phyloP scores from a whole-genome alignment of 2,888 invertebrate species.

The Agrochola macilenta region DNA sequence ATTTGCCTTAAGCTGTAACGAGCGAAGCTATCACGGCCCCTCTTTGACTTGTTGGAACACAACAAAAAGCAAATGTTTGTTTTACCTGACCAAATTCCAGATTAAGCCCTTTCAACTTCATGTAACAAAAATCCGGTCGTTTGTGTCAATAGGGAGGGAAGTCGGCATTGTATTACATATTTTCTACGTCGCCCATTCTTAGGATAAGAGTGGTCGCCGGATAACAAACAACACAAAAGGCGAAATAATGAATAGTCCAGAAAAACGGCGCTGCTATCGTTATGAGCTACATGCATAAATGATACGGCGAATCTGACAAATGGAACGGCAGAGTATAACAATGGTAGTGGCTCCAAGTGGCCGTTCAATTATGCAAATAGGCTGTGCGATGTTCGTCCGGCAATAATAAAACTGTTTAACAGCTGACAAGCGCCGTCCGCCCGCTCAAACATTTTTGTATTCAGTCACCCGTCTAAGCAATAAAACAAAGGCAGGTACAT shows the following conservation, averaged over 20 bases:
- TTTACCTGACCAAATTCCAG: conserved; percentile 85
- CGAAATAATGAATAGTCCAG: conserved; percentile 89
- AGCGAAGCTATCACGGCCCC: conserved; percentile 44
- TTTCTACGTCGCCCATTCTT: conserved; percentile 79
- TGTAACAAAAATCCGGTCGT: conserved; percentile 83
- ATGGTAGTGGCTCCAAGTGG: conserved; percentile 89
- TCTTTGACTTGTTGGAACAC: conserved; percentile 74
- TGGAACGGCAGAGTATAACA: conserved; percentile 90
- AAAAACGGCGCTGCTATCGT: conserved; percentile 87
- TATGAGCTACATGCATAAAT: conserved; percentile 90
- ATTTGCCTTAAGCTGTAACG: conserved; percentile 31
- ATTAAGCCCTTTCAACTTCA: conserved; percentile 84
- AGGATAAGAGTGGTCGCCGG: conserved; percentile 79
- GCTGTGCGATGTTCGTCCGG: conserved; percentile 86
- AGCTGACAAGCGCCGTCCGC: conserved; percentile 85
- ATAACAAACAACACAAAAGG: conserved; percentile 87
- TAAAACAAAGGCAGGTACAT: conserved; percentile 87
- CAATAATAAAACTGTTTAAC: conserved; percentile 90
- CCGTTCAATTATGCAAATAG: conserved; percentile 91
- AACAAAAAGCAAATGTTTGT: conserved; percentile 82
- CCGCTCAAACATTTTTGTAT: conserved; percentile 84
- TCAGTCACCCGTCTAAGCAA: conserved; percentile 84
- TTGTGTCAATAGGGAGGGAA: conserved; percentile 82
- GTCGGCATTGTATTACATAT: conserved; percentile 81
- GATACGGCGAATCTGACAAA: conserved; percentile 90